Evolutionary conservation across 2,888 invertebrate species (phyloP), one percentile per base, ranked within the genome.

Genomic region (Limnephilus marmoratus): DNA sequence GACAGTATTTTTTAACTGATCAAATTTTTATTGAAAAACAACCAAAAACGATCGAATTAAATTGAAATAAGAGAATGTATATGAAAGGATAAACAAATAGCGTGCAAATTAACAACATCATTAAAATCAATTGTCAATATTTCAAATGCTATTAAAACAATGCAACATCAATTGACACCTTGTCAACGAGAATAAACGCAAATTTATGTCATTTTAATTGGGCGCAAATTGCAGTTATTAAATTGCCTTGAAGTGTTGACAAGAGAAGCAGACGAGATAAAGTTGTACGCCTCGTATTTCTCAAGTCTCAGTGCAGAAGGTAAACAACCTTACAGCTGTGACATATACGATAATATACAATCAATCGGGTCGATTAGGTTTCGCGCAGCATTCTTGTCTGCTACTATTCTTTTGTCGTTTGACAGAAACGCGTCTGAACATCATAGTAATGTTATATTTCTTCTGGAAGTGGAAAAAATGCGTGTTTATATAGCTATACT

Each of bases 141-240:
- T 24, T 68, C 24, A 68, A 68, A 68, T 3, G 4, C 18, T 68
- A 68, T 24, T 68, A 68, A 68, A 68, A 68, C 68, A n/a, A 68
- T 68, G 68, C 5, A 68, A 68, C 24, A 68, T 68, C 68, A 68
- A 68, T 68, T 68, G 68, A 68, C 68, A 68, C 24, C 68, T 68
- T 68, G n/a, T 68, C 68, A 68, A 68, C 68, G 18, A 68, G 24
- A 68, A 68, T n/a, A 68, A 24, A 68, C 24, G 68, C 68, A 68
- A 68, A 68, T 68, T 68, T 68, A 68, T 68, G 68, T 68, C 68
- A n/a, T 68, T 68, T 68, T 68, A 68, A 68, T 68, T 68, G 68
- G n/a, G 24, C 24, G 68, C 7, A 7, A 68, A 68, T 24, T n/a
- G 68, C 24, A n/a, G 24, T 68, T 24, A 68, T 68, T 68, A 68